Base-by-base conservation (phyloP, 2,113 vertebrate genomes). In the Ictalurus furcatus region DNA sequence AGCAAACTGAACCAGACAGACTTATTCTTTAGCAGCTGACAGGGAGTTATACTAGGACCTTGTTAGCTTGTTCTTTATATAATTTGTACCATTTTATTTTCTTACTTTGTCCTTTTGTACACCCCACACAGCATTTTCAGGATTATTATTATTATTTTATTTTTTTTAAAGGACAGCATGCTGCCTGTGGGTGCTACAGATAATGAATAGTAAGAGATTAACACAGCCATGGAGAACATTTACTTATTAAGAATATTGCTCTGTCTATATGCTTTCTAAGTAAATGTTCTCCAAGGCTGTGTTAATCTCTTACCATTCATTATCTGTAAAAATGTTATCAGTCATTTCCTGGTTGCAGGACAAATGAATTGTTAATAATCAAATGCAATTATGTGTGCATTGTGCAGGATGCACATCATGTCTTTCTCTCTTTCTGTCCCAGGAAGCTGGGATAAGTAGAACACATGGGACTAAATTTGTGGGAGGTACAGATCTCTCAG, bases 391-490 rank as follows among this genome's bases (percentile, higher is more conserved):
- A 11, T 82, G 81, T 54, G 48, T 25, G 52, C 30, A 56, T 86
- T 86, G n/a, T 34, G 78, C 86, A 87, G 19, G n/a, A 87, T 34
- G 9, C 0, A 19, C 3, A 19, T 14, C 34, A 37, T 83, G 21
- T 40, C 30, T 83, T 23, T 61, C 30, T 61, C 28, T 82, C 11
- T 61, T 83, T 83, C 30, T 40, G 30, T 61, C 56, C 34, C 48
- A 82, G 30, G 78, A 67, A 81, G 65, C 63, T 83, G 48, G 61
- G 63, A 23, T 58, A 54, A 83, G 79, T 83, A 63, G 52, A 83
- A 82, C 79, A 69, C 79, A 80, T 82, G 76, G 86, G 86, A 67
- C 61, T 87, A 81, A 81, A 82, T 71, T 67, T 65, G 78, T 54
- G 21, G 87, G 78, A 44, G 30, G 30, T 65, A 13, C 6, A 34